These are phyloP conservation scores for Hemaris fuciformis DNA, from an alignment of 2,888 invertebrate genomes.

Conservation along the genomic window DNA sequence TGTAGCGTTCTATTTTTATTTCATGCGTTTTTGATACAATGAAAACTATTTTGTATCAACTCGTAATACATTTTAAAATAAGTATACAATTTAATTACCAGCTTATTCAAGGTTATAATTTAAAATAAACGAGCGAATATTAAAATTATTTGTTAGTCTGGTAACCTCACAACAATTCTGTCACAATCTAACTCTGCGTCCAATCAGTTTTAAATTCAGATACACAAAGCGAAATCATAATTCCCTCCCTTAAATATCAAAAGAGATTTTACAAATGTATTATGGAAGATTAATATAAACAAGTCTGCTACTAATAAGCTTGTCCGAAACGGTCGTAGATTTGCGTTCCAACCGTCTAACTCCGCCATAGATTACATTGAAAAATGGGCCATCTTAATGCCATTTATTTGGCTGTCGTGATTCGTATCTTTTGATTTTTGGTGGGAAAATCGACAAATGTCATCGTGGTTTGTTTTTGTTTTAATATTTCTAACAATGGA, in stretches of 20 bases:
- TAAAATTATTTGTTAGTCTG: neutral
- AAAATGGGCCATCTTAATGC: conserved; percentile 3
- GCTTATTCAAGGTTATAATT: neutral
- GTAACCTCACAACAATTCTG: neutral
- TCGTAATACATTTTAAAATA: neutral
- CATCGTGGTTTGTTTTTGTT: neutral
- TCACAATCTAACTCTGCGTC: neutral
- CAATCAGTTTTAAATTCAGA: neutral
- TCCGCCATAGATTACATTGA: neutral
- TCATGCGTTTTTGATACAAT: neutral
- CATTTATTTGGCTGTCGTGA: neutral
- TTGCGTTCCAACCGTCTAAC: conserved; percentile 5
- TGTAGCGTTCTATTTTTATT: neutral
- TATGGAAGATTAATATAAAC: conserved; percentile 3
- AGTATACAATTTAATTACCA: neutral
- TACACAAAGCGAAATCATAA: neutral
- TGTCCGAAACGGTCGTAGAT: neutral
- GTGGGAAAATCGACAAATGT: neutral
- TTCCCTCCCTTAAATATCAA: neutral
- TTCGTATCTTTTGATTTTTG: neutral
- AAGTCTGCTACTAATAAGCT: neutral
- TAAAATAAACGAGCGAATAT: neutral
- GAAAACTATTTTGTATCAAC: no score
- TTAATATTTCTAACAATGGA: neutral
- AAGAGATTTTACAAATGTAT: neutral